Evolutionary conservation across 2,888 invertebrate species (phyloP), one percentile per base, ranked within the genome.

Genomic region (Himalopsyche kuldschensis): DNA sequence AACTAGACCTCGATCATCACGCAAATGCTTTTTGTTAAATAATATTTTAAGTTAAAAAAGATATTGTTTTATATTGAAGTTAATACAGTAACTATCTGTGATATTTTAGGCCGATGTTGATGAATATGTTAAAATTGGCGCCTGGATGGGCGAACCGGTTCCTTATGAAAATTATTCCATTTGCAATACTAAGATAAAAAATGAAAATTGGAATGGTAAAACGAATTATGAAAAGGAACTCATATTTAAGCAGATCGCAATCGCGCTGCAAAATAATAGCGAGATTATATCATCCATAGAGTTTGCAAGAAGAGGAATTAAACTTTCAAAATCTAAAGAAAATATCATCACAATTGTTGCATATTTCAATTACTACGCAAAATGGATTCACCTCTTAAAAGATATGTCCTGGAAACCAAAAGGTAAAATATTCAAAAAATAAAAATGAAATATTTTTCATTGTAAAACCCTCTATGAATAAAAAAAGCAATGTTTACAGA

Each of bases 291-390:
- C 89, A 79, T 91, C 92, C 82, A 86, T 93, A 84, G 92, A 92
- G 88, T 88, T 89, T 55, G 88, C 90, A 86, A 89, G 89, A 85
- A 89, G 90, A 86, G 91, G 91, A 10, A 89, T 90, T 84, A 88
- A 90, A n/a, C 87, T 89, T 78, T 88, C 90, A 41, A 91, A 92
- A 87, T 90, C 90, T 1, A 88, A 90, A 84, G 90, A 89, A 85
- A 89, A 90, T 87, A 86, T 91, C 55, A 89, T 90, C 4, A 88
- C 89, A 48, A 89, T 92, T 69, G 89, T 91, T 30, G 88, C 92
- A 79, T 91, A 90, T 87, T 89, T 93, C 84, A 90, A 90, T 87
- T 92, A 92, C 87, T 91, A 92, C 88, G 90, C 92, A 20, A 90
- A 90, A 83, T 92, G 91, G 90, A 90, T 91, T 11, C 89, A 90